These are phyloP conservation scores for Dipodomys stephensi DNA, from an alignment of 2,113 vertebrate genomes.

Conservation along the genomic window DNA sequence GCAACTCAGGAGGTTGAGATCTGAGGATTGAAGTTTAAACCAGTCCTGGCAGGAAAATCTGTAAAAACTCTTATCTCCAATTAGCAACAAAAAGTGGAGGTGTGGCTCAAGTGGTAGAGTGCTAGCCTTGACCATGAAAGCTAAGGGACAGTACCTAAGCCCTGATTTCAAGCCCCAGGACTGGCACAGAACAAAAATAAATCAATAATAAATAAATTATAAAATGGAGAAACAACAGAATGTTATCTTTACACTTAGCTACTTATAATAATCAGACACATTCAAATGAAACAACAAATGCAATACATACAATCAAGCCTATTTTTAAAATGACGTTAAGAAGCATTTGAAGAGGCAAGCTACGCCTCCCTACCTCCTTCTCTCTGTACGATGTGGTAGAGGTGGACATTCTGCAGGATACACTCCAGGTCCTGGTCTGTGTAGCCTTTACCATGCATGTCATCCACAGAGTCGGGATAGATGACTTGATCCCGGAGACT, in stretches of 20 bases:
- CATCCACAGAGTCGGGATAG: conserved; percentile 96
- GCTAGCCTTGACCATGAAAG: no score
- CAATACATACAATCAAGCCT: neutral
- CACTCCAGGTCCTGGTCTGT: conserved; percentile 93
- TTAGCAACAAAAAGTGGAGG: no score
- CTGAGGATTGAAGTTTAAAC: no score
- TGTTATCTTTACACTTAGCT: neutral
- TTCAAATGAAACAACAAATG: conserved; percentile 3
- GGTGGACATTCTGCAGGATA: conserved; percentile 95
- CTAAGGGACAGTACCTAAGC: no score
- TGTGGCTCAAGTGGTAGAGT: no score
- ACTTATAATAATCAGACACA: neutral
- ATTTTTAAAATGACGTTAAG: conserved; percentile 5
- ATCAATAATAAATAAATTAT: no score
- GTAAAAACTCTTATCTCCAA: no score
- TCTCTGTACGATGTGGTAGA: conserved; percentile 97
- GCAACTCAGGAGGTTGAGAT: no score
- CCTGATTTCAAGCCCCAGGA: no score
- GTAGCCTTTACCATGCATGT: conserved; percentile 94
- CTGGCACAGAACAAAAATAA: no score
- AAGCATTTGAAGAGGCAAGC: neutral
- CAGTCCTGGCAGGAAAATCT: no score
- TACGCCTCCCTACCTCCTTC: conserved; percentile 92
- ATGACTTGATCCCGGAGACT: conserved; percentile 98
- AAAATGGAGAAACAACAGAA: neutral